Percentiles rank a stretch among this genome's conserved stretches.
These are phyloP conservation scores for Sphenopsis melanotis DNA, from an alignment of 2,797 vertebrate species.

Conservation along the genomic window DNA sequence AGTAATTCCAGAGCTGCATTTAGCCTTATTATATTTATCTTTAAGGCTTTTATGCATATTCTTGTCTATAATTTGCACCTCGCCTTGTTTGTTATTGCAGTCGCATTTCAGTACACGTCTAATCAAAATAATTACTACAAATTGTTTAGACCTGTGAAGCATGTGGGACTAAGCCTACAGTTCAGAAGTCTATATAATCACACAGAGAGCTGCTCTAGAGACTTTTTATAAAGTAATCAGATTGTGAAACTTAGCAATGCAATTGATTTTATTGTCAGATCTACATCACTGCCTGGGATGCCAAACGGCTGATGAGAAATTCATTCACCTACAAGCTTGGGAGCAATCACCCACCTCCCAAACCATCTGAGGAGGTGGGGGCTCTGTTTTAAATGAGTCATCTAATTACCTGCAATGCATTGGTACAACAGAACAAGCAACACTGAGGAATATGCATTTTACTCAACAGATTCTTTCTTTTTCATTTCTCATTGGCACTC, in stretches of 20 bases:
- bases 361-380: neutral
- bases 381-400: neutral
- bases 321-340: neutral
- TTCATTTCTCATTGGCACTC: neutral
- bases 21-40: conserved; percentile 7
- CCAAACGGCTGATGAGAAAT: conserved; percentile 17
- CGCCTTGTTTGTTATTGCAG: neutral
- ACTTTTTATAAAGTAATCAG: conserved; percentile 50
- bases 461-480: neutral
- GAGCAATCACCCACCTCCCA: neutral
- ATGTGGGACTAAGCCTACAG: conserved; percentile 17
- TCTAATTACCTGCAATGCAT: neutral
- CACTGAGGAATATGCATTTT: neutral
- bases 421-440: neutral
- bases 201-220: conserved; percentile 13
- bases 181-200: conserved; percentile 42
- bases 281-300: neutral
- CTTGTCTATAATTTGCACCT: neutral
- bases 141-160: conserved; percentile 29
- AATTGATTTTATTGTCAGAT: conserved; percentile 56
- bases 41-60: neutral
- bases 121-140: conserved; percentile 40
- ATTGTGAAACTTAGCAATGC: conserved; percentile 42
- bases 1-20: neutral
- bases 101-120: neutral